These are phyloP conservation scores for human DNA, from an alignment of 2,113 vertebrate genomes.

Conservation along the genomic window GRCh38 chr7:76723501-76724000, in stretches of 20 bases:
- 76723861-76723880: conserved; percentile 71
- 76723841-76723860: conserved; percentile 45
- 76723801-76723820: neutral
- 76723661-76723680: neutral
- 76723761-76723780: neutral
- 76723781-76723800: neutral
- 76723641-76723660: neutral
- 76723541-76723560: neutral
- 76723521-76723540: neutral
- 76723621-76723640: neutral
- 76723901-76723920: conserved; percentile 78
- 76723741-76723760: neutral
- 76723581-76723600: neutral
- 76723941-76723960: conserved; percentile 73
- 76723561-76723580: neutral
- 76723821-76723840: conserved; percentile 21
- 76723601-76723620: neutral
- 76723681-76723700: neutral
- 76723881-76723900: conserved; percentile 75
- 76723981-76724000: conserved; percentile 83
- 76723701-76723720: neutral
- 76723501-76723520: neutral
- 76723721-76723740: neutral
- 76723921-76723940: conserved; percentile 78
- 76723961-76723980: conserved; percentile 80